These are phyloP conservation scores for Ericerus pela DNA, from an alignment of 1,140 invertebrate species.

Conservation along the genomic window DNA sequence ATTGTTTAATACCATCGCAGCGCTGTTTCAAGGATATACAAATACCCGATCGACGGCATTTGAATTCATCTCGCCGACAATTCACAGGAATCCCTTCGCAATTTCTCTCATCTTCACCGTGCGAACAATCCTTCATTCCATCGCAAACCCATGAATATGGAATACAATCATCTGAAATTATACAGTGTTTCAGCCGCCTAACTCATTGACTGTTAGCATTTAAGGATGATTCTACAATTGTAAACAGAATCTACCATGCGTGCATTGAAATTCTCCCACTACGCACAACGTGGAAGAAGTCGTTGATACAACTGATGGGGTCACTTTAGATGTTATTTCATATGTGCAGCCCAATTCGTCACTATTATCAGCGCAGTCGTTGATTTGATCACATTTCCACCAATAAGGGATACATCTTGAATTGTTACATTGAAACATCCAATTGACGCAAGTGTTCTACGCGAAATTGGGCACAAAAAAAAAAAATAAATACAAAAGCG, in stretches of 20 bases:
- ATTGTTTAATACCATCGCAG: conserved; percentile 54
- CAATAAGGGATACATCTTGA: conserved; percentile 66
- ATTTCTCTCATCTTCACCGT: conserved; percentile 43
- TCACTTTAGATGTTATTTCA: background rate
- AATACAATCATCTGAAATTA: conserved; percentile 47
- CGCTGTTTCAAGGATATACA: conserved; percentile 46
- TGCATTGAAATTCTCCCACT: conserved; percentile 12
- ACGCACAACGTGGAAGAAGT: conserved; percentile 14
- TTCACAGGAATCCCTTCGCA: conserved; percentile 25
- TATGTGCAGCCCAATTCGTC: conserved; percentile 52
- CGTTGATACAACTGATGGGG: background rate
- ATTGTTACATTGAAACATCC: conserved; percentile 59
- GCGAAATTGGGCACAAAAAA: background rate
- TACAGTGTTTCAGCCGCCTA: conserved; percentile 18
- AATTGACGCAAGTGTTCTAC: conserved; percentile 44
- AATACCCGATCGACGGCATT: conserved; percentile 49
- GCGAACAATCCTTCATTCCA: conserved; percentile 40
- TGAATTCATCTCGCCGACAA: conserved; percentile 35
- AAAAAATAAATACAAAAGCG: conserved; percentile 18
- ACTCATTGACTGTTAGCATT: conserved; percentile 10
- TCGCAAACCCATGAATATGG: conserved; percentile 59
- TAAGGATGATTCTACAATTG: background rate
- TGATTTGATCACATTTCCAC: conserved; percentile 58
- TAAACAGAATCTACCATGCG: background rate
- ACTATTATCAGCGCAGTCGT: conserved; percentile 62